A percentile compares a stretch with the other conserved stretches of the same genome.
phyloP scores from a whole-genome alignment of 2,888 invertebrate genomes.

The Aleiodes testaceus region DNA sequence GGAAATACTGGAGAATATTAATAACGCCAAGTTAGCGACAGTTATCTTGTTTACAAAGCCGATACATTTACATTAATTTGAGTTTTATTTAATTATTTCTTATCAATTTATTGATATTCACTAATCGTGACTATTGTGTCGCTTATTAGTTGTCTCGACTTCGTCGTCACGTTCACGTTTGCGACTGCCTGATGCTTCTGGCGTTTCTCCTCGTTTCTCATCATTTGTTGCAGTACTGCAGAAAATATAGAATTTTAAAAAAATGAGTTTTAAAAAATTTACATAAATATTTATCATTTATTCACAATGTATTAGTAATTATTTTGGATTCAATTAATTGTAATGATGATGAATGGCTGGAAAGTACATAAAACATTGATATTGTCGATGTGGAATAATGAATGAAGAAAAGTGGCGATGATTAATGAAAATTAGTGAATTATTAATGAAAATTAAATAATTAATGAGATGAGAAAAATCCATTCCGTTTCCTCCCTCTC shows the following conservation, averaged over 20 bases:
- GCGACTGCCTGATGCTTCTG: conserved; percentile 53
- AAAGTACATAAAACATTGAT: conserved; percentile 26
- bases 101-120: conserved; percentile 35
- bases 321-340: neutral
- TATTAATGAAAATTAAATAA: conserved; percentile 1
- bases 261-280: neutral
- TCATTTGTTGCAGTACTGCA: conserved; percentile 20
- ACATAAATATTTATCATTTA: neutral
- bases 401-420: conserved; percentile 2
- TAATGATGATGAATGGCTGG: neutral
- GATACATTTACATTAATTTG: conserved; percentile 16
- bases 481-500: conserved; percentile 31
- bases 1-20: conserved; percentile 26
- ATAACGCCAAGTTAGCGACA: conserved; percentile 18
- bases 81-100: neutral
- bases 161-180: conserved; percentile 66
- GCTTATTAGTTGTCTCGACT: conserved; percentile 60
- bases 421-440: neutral
- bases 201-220: conserved; percentile 42
- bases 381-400: neutral
- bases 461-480: conserved; percentile 6
- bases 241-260: neutral
- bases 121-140: conserved; percentile 62
- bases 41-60: conserved; percentile 14
- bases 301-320: too few relatives aligned